Evolutionary conservation across 2,113 vertebrate species (phyloP).

Genomic region (Pithys albifrons): DNA sequence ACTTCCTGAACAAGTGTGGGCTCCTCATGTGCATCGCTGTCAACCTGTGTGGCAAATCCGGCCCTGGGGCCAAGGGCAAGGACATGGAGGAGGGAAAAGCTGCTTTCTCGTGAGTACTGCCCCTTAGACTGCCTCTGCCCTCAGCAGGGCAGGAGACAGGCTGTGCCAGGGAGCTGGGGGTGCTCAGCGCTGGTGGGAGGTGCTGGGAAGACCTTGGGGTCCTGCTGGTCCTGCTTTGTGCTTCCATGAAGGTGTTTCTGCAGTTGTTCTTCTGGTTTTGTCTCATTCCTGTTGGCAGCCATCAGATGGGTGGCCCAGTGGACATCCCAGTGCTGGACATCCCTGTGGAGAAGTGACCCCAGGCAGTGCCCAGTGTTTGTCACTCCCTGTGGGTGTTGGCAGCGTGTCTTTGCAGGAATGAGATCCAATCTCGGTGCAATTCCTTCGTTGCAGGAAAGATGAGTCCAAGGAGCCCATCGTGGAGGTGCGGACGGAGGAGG

Average conservation of each 20-base stretch:
- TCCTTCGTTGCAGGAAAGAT: constrained; percentile 84
- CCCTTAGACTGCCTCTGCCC: background rate
- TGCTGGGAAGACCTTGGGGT: background rate
- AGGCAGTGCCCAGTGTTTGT: background rate
- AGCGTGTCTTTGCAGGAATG: background rate
- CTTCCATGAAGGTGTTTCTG: background rate
- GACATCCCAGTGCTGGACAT: background rate
- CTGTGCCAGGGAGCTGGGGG: rapidly evolving
- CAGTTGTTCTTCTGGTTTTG: background rate
- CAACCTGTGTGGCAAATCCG: constrained; percentile 91
- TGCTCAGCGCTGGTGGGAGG: rapidly evolving
- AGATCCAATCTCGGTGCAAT: background rate
- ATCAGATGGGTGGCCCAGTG: too few species aligned
- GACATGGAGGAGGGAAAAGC: constrained; percentile 94
- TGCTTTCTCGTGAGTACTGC: constrained; percentile 89
- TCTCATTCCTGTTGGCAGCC: background rate
- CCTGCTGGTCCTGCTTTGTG: background rate
- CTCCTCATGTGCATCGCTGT: constrained; percentile 98
- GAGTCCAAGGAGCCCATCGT: constrained; percentile 98
- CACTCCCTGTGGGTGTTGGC: rapidly evolving
- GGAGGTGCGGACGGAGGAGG: constrained; percentile 92
- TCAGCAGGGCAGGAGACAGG: rapidly evolving
- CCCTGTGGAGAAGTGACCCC: background rate
- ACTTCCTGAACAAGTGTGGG: constrained; percentile 97
- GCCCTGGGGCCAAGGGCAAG: constrained; percentile 89